phyloP scores from a whole-genome alignment of 2,113 vertebrate species.

The Eublepharis macularius region DNA sequence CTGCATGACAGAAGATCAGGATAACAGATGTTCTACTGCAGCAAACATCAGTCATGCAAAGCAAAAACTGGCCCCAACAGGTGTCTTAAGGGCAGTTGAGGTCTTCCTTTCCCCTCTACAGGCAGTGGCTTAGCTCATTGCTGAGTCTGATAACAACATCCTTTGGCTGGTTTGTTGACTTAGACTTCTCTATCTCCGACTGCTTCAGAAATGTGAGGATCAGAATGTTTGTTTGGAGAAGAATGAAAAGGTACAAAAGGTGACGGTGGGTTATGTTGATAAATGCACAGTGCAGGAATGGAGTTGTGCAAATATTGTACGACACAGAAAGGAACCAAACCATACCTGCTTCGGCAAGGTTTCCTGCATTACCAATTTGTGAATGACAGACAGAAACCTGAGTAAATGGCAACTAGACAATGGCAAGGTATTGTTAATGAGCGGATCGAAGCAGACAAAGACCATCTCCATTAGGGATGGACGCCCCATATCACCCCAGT shows the following conservation, averaged over 20 bases:
- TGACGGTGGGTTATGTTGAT: slow-evolving; percentile 68
- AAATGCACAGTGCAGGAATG: slow-evolving; percentile 21
- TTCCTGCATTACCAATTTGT: slow-evolving; percentile 33
- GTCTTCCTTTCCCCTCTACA: neutral
- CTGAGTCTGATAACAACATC: neutral
- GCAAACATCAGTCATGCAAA: neutral
- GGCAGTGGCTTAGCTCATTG: neutral
- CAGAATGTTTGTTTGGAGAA: slow-evolving; percentile 55
- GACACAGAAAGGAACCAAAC: slow-evolving; percentile 54
- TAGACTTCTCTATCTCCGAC: slow-evolving; percentile 41
- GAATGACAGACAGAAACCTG: slow-evolving; percentile 21
- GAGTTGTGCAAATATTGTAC: slow-evolving; percentile 51
- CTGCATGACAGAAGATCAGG: no score
- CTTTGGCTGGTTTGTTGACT: slow-evolving; percentile 12
- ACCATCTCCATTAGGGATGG: neutral
- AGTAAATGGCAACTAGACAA: neutral
- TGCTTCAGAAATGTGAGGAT: slow-evolving; percentile 54
- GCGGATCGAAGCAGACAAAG: neutral
- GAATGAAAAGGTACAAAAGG: slow-evolving; percentile 71
- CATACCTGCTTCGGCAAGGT: slow-evolving; percentile 42
- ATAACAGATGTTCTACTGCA: no score
- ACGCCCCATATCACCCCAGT: no score
- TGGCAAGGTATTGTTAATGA: neutral
- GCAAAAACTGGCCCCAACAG: neutral
- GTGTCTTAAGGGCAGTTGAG: neutral